phyloP scores from a whole-genome alignment of 1,140 invertebrate genomes.

The Paraescarpia echinospica region DNA sequence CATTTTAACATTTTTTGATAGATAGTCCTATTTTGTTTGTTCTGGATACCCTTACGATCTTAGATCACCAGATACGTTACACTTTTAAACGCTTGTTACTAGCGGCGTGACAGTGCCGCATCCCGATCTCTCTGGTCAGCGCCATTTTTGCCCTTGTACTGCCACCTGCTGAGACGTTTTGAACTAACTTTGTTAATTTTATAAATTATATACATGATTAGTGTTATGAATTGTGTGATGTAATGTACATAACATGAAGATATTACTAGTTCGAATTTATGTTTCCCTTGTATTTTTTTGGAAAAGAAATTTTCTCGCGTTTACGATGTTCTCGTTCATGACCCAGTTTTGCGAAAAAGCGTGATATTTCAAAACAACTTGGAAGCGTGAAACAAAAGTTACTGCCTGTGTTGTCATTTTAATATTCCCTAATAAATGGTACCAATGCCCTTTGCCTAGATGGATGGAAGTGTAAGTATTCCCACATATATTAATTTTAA shows the following conservation, averaged over 20 bases:
- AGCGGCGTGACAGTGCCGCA: neutral
- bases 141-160: neutral
- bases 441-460: neutral
- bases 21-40: neutral
- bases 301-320: neutral
- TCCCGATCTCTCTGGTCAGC: neutral
- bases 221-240: neutral
- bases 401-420: neutral
- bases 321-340: neutral
- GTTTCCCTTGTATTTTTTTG: neutral
- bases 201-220: neutral
- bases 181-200: neutral
- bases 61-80: neutral
- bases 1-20: neutral
- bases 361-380: neutral
- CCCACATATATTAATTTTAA: neutral
- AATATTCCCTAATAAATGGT: neutral
- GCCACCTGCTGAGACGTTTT: neutral
- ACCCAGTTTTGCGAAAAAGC: neutral
- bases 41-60: neutral
- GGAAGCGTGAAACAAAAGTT: neutral
- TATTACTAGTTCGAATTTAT: neutral
- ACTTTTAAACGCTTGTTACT: neutral
- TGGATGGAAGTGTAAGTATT: constrained; percentile 1
- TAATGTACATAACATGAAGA: neutral